Conservation (phyloP, 1,140 invertebrate genomes). For the Triops cancriformis region DNA sequence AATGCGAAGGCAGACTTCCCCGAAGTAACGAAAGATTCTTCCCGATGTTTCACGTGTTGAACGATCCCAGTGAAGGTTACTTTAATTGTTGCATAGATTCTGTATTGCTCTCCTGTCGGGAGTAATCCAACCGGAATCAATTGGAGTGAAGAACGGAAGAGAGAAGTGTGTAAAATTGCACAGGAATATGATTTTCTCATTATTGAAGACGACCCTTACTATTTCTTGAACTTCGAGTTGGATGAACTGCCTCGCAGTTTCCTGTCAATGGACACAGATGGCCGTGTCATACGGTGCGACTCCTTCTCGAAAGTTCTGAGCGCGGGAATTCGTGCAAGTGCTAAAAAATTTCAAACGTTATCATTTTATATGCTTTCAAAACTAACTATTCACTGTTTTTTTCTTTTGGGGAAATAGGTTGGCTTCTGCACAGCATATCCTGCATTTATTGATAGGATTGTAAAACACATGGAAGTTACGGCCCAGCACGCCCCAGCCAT, state of each 20-base stretch:
- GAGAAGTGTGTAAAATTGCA: not conserved
- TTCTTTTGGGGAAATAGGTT: not conserved
- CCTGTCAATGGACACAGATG: not conserved
- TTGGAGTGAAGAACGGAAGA: not conserved
- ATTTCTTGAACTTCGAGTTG: not conserved
- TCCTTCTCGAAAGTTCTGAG: not conserved
- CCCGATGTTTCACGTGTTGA: not conserved
- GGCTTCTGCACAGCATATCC: not conserved
- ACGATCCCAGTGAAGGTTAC: too few species aligned
- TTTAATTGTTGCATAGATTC: not conserved
- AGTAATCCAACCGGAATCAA: not conserved
- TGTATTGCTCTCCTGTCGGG: not conserved
- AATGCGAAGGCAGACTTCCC: not conserved
- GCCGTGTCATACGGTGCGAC: not conserved
- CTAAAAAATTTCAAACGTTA: not conserved
- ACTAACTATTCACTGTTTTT: not conserved
- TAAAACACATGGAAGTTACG: not conserved
- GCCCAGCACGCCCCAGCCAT: not conserved
- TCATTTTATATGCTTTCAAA: not conserved
- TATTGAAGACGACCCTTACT: not conserved
- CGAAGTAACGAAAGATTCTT: not conserved
- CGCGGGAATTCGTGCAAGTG: not conserved
- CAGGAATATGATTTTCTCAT: constrained; percentile 2
- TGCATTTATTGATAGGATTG: not conserved
- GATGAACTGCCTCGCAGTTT: not conserved